Conservation (phyloP, 1,140 invertebrate species). For the Megathymus violae region DNA sequence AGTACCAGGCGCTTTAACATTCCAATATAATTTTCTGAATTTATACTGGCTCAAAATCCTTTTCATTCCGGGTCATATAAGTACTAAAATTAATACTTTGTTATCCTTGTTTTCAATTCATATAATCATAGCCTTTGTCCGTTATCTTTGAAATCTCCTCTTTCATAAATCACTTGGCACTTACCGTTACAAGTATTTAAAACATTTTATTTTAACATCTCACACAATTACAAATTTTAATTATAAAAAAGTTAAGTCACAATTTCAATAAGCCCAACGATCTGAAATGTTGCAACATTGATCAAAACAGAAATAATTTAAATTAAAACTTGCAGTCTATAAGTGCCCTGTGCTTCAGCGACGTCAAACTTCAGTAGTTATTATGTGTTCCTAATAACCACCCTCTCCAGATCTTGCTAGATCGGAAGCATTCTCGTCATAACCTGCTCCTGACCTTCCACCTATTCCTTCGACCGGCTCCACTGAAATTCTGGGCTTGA, state of each 20-base stretch:
- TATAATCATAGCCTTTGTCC: not conserved
- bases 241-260: no score
- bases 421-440: slow-evolving; percentile 62
- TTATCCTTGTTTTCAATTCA: no score
- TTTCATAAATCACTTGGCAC: no score
- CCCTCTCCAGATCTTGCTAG: slow-evolving; percentile 52
- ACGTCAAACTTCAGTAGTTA: not conserved
- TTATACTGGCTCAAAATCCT: slow-evolving; percentile 10
- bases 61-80: slow-evolving; percentile 17
- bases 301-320: no score
- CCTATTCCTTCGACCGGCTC: slow-evolving; percentile 50
- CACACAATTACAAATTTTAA: no score
- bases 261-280: no score
- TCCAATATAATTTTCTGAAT: not conserved
- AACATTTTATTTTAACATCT: no score
- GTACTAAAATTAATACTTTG: no score
- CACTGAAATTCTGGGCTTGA: slow-evolving; percentile 88
- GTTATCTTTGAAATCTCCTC: not conserved
- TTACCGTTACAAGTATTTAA: no score
- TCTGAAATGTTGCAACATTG: no score
- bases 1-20: not conserved
- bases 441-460: slow-evolving; percentile 36
- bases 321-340: no score
- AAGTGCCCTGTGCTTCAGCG: no score
- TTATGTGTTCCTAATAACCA: slow-evolving; percentile 52